phyloP scores from a whole-genome alignment of 92 coral and sea anemone genomes.

The Porites evermanni region DNA sequence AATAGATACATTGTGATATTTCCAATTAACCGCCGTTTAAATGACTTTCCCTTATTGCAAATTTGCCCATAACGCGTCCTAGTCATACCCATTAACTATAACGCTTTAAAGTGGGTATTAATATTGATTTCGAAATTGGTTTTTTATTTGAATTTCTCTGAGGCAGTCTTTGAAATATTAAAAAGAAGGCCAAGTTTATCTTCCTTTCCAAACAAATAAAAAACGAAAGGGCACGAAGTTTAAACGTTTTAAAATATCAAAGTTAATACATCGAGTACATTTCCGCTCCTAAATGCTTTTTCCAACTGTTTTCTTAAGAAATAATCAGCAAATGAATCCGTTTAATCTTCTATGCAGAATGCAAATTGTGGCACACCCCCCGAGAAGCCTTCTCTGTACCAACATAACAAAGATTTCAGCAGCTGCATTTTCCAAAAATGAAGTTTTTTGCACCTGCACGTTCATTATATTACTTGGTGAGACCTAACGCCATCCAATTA shows the following conservation, averaged over 20 bases:
- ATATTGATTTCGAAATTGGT: not conserved
- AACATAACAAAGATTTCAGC: not conserved
- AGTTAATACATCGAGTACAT: not conserved
- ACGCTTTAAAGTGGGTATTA: not conserved
- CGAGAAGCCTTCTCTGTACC: not conserved
- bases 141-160: no score
- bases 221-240: no score
- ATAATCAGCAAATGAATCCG: no score
- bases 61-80: no score
- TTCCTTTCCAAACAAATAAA: no score
- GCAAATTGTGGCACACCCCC: not conserved
- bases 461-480: not conserved
- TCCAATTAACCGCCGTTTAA: no score
- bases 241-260: not conserved
- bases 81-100: no score
- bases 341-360: no score
- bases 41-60: no score
- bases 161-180: no score
- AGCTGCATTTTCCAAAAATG: not conserved
- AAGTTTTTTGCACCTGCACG: not conserved
- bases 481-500: not conserved
- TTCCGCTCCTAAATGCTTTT: not conserved
- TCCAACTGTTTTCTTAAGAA: not conserved
- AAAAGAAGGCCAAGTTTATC: no score
- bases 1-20: no score